These are phyloP conservation scores for Lathamus discolor DNA, from an alignment of 2,113 vertebrate species.

Conservation along the genomic window DNA sequence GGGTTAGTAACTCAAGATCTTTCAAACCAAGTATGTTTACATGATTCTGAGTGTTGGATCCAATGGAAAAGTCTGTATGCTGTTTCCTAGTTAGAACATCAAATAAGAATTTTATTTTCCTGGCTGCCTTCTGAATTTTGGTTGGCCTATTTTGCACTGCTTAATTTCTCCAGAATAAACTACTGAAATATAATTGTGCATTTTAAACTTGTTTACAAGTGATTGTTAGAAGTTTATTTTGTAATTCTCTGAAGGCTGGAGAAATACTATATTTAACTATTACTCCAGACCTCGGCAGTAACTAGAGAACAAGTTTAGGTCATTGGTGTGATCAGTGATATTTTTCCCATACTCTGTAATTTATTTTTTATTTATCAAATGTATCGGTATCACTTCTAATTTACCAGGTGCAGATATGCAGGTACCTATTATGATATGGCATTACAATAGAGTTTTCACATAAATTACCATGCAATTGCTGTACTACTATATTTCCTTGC, in stretches of 20 bases:
- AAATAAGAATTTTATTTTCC: constrained; percentile 49
- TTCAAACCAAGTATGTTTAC: constrained; percentile 63
- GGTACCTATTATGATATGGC: not conserved
- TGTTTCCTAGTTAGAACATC: constrained; percentile 65
- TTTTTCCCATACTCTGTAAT: constrained; percentile 13
- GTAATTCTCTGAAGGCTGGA: constrained; percentile 54
- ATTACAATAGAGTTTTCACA: constrained; percentile 9
- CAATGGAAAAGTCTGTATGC: constrained; percentile 53
- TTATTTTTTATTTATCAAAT: constrained; percentile 50
- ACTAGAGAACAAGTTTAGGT: constrained; percentile 27
- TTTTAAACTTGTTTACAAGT: constrained; percentile 62
- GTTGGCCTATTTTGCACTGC: constrained; percentile 79
- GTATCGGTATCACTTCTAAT: not conserved
- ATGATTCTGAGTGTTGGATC: constrained; percentile 65
- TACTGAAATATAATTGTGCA: constrained; percentile 80
- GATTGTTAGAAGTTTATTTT: constrained; percentile 59
- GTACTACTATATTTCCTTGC: constrained; percentile 32
- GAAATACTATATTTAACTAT: constrained; percentile 58
- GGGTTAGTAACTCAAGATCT: constrained; percentile 50
- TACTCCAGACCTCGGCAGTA: constrained; percentile 26
- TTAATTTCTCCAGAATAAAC: constrained; percentile 82
- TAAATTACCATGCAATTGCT: not conserved
- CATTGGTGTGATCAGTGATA: not conserved
- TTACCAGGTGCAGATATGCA: not conserved
- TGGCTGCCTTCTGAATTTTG: constrained; percentile 71